Evolutionary conservation across 1,140 invertebrate species (phyloP), one percentile per base, ranked within the genome.

Genomic region (Drosophila lini): DNA sequence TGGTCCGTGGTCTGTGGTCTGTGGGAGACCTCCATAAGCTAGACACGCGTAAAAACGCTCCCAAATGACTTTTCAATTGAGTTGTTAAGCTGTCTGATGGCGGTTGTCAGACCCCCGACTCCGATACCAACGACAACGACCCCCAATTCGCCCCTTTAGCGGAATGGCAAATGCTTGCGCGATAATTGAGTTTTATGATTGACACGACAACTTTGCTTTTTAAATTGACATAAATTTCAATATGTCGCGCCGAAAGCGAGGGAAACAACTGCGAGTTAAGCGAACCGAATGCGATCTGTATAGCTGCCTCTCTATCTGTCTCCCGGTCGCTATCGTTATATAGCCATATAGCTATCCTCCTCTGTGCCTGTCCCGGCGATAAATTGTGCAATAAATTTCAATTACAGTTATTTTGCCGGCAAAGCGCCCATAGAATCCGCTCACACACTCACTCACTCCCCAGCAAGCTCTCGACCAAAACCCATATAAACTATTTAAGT

Each of bases 221-320:
- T 89, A 89, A 89, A 89, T 89, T 89, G 84, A 89, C 85, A 89
- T 89, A 84, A 89, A 89, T 89, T 89, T 89, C 85, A 89, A 89
- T 89, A 84, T 89, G 84, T 81, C 74, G 74, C 81, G 45, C 31
- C 48, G 59, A 47, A 45, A 75, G 59, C 63, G 59, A 57, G 50
- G 62, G 50, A 84, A 60, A 64, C 59, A 79, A 67, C 59, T n/a
- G 60, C 78, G 50, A 71, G 74, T 59, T 67, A 76, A 76, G 56
- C 74, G 57, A 44, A 64, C 77, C 63, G 48, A 74, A 56, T 50
- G 53, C 69, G 62, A 79, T 67, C 65, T 50, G 16, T 50, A n/a
- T 38, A 16, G 48, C 45, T 52, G 45, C 22, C 15, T 73, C 67
- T 62, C 55, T 77, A 61, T 81, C 68, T 71, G 6, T 50, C 47